phyloP scores from a whole-genome alignment of 2,113 vertebrate genomes.

The Burhinus bistriatus region DNA sequence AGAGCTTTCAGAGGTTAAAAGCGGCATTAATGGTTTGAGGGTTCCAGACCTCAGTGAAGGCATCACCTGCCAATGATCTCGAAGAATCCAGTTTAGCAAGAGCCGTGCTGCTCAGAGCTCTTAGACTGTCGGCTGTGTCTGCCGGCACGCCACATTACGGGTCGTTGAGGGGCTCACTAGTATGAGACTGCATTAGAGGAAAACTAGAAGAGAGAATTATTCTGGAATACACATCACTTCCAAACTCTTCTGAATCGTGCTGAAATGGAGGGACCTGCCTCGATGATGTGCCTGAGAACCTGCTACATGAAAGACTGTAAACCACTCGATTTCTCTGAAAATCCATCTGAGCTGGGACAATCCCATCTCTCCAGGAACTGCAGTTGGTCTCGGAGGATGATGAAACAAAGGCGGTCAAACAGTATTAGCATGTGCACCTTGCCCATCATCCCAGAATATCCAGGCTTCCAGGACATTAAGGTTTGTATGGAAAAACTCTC shows the following conservation, averaged over 20 bases:
- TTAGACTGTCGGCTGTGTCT: not conserved
- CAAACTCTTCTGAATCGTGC: not conserved
- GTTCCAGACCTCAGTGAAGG: not conserved
- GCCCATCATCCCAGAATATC: conserved; percentile 69
- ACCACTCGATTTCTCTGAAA: not conserved
- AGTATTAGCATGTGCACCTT: not conserved
- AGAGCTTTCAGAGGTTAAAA: conserved; percentile 21
- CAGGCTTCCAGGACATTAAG: conserved; percentile 69
- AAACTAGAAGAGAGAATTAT: not conserved
- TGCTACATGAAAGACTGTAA: not conserved
- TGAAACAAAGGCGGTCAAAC: not conserved
- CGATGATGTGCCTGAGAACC: not conserved
- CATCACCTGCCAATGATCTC: not conserved
- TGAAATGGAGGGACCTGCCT: not conserved
- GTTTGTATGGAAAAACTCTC: conserved; percentile 22
- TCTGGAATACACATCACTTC: not conserved
- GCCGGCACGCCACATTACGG: not conserved
- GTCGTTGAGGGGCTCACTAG: not conserved
- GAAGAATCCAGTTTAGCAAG: not conserved
- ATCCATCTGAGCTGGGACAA: not conserved
- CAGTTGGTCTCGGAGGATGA: not conserved
- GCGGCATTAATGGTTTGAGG: not conserved
- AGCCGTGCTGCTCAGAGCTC: not conserved
- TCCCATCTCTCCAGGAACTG: not conserved
- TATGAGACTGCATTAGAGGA: not conserved